A percentile compares a stretch with the other conserved stretches of the same genome.
Evolutionary conservation across 1,140 invertebrate genomes (phyloP).

Genomic region (Dendroctonus valens): DNA sequence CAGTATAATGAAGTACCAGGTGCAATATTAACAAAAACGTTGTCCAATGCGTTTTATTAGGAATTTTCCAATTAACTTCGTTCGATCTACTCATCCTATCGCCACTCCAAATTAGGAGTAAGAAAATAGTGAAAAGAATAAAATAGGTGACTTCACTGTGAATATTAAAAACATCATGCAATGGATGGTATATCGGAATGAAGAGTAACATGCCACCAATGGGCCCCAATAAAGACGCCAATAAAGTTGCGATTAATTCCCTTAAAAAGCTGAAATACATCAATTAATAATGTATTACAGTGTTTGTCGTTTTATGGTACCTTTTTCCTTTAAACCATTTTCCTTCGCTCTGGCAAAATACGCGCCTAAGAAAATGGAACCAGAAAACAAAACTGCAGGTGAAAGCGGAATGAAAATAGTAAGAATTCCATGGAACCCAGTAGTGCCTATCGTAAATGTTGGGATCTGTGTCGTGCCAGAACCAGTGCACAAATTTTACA

Average conservation of each 20-base stretch:
- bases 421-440: constrained; percentile 76
- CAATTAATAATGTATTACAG: not conserved
- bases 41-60: constrained; percentile 47
- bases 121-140: constrained; percentile 61
- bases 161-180: constrained; percentile 66
- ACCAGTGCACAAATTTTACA: constrained; percentile 80
- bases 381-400: constrained; percentile 69
- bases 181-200: constrained; percentile 69
- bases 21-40: constrained; percentile 54
- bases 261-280: constrained; percentile 33
- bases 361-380: constrained; percentile 60
- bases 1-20: constrained; percentile 54
- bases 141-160: constrained; percentile 73
- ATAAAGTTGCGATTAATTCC: constrained; percentile 59
- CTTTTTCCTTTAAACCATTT: constrained; percentile 55
- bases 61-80: constrained; percentile 11
- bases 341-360: constrained; percentile 53
- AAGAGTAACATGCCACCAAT: constrained; percentile 70
- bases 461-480: constrained; percentile 83
- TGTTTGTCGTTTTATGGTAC: constrained; percentile 13
- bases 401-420: constrained; percentile 78
- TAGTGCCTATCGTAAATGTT: constrained; percentile 78
- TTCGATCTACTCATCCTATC: constrained; percentile 49
- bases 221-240: constrained; percentile 65
- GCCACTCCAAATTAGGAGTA: constrained; percentile 58